These are phyloP conservation scores for Megalops cyprinoides DNA, from an alignment of 2,797 vertebrate genomes.

Conservation along the genomic window DNA sequence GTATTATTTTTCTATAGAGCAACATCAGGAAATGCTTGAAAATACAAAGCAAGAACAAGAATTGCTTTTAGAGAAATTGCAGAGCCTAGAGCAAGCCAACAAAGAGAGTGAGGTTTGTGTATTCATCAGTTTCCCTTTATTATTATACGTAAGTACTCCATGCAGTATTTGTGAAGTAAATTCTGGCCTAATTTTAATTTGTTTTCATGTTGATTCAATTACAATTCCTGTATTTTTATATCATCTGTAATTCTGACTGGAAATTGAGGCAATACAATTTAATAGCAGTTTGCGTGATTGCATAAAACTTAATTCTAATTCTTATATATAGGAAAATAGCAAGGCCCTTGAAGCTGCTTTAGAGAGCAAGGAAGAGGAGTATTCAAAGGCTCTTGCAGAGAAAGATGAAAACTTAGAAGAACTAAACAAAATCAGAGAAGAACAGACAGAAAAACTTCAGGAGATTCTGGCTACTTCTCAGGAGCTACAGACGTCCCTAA, in stretches of 20 bases:
- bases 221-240: not conserved
- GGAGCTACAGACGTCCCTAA: constrained; percentile 72
- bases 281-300: not conserved
- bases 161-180: not conserved
- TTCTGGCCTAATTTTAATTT: not conserved
- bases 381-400: constrained; percentile 71
- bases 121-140: not conserved
- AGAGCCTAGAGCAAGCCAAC: constrained; percentile 68
- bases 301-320: not conserved
- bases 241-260: not conserved
- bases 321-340: constrained; percentile 66
- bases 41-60: constrained; percentile 71
- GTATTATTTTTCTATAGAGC: constrained; percentile 68
- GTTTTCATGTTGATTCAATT: not conserved
- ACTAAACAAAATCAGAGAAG: constrained; percentile 68
- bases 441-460: constrained; percentile 68
- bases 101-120: constrained; percentile 75
- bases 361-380: constrained; percentile 67
- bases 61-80: constrained; percentile 74
- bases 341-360: constrained; percentile 70
- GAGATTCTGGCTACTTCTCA: constrained; percentile 68
- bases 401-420: constrained; percentile 78
- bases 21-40: constrained; percentile 73
- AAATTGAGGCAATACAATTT: not conserved
- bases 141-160: not conserved